These are phyloP conservation scores for Neostethus bicornis DNA, from an alignment of 2,797 vertebrate species.

Conservation along the genomic window DNA sequence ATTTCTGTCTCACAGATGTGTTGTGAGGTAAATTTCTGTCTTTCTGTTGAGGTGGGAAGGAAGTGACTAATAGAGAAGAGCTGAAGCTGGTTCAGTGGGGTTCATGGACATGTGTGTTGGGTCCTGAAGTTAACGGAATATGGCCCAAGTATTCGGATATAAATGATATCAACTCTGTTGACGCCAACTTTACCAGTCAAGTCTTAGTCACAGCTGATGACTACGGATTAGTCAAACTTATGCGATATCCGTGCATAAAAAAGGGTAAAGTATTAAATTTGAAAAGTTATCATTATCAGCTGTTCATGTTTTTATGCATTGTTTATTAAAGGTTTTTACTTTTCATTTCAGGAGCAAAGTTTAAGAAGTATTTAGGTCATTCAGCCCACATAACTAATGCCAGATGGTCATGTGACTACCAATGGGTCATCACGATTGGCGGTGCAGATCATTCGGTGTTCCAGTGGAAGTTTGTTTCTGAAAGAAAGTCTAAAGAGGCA, in stretches of 20 bases:
- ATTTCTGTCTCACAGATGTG: neutral
- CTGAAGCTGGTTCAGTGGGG: conserved; percentile 94
- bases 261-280: conserved; percentile 83
- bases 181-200: conserved; percentile 94
- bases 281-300: neutral
- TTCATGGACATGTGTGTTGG: conserved; percentile 95
- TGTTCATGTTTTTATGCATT: neutral
- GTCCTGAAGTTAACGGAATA: conserved; percentile 95
- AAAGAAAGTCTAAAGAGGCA: conserved; percentile 93
- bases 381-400: conserved; percentile 97
- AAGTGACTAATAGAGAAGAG: conserved; percentile 93
- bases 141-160: conserved; percentile 97
- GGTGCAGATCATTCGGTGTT: conserved; percentile 98
- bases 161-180: conserved; percentile 97
- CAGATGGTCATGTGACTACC: conserved; percentile 97
- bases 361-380: conserved; percentile 97
- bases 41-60: conserved; percentile 90
- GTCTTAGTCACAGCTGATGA: conserved; percentile 97
- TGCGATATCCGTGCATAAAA: conserved; percentile 94
- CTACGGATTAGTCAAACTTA: conserved; percentile 95
- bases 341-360: conserved; percentile 90
- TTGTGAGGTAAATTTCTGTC: conserved; percentile 49
- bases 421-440: conserved; percentile 98
- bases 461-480: conserved; percentile 98
- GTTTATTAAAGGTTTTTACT: conserved; percentile 13